Evolutionary conservation across 2,113 vertebrate genomes (phyloP).

Genomic region (Camelus dromedarius): DNA sequence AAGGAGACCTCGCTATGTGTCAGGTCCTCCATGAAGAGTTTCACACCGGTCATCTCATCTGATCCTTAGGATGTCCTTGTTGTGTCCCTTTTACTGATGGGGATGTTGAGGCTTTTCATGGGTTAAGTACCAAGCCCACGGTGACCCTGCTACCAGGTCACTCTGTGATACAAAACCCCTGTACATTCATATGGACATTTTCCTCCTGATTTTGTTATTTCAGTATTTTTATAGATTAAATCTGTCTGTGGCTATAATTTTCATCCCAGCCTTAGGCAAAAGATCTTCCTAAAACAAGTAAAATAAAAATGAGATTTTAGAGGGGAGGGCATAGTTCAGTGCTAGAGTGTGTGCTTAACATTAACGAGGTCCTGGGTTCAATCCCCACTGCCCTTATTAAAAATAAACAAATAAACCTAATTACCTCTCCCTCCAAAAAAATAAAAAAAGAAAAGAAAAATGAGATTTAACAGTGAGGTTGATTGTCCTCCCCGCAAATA

Average conservation of each 20-base stretch:
- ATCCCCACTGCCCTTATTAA: too few species aligned
- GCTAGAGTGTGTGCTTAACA: too few species aligned
- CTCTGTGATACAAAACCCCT: background rate
- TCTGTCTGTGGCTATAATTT: background rate
- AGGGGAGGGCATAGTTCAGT: too few species aligned
- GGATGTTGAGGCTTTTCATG: background rate
- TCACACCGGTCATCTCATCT: background rate
- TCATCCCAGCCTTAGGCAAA: background rate
- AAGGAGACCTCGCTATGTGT: background rate
- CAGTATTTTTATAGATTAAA: conserved; percentile 35
- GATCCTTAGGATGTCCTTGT: background rate
- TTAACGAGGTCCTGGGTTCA: too few species aligned
- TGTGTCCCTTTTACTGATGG: background rate
- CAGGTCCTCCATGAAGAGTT: background rate
- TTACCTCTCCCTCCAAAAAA: too few species aligned
- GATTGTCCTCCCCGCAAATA: background rate
- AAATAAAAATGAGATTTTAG: background rate
- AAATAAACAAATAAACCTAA: too few species aligned
- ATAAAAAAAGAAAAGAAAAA: background rate
- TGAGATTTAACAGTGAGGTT: background rate
- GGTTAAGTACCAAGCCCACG: background rate
- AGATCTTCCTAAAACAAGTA: background rate
- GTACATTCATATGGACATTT: background rate
- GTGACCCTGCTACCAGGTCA: background rate
- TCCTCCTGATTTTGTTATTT: background rate